Evolutionary conservation across 2,888 invertebrate genomes (phyloP).

Genomic region (Drosophila conformis): DNA sequence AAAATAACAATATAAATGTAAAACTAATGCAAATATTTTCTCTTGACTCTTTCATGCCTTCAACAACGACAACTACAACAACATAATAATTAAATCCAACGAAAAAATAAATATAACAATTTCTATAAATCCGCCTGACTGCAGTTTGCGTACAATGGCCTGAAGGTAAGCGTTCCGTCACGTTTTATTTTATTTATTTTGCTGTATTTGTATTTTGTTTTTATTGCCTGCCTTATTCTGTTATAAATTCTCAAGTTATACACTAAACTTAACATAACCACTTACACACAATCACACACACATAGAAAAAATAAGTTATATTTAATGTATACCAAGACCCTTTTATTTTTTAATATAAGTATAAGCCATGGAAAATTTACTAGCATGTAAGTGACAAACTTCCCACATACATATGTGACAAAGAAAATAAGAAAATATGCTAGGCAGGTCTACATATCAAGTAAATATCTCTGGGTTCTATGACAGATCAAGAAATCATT

Average conservation of each 20-base stretch:
- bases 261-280: constrained; percentile 32
- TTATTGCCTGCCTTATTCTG: constrained; percentile 78
- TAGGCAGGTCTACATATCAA: constrained; percentile 34
- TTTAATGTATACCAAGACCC: constrained; percentile 42
- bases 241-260: constrained; percentile 60
- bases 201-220: constrained; percentile 72
- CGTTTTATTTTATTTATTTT: constrained; percentile 33
- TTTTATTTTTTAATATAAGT: constrained; percentile 47
- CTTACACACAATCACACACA: constrained; percentile 33
- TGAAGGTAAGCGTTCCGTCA: constrained; percentile 89
- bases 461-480: constrained; percentile 41
- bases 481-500: constrained; percentile 46
- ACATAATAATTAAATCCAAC: constrained; percentile 8
- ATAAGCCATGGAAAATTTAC: constrained; percentile 38
- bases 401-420: constrained; percentile 21
- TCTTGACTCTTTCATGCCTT: constrained; percentile 73
- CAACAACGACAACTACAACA: constrained; percentile 14
- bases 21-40: constrained; percentile 71
- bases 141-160: constrained; percentile 96
- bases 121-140: constrained; percentile 53
- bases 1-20: constrained; percentile 45
- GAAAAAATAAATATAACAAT: constrained; percentile 22
- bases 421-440: constrained; percentile 18
- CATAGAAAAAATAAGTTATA: constrained; percentile 50
- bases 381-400: constrained; percentile 48